Conservation (phyloP, 2,797 vertebrate genomes). For the Acanthis flammea region DNA sequence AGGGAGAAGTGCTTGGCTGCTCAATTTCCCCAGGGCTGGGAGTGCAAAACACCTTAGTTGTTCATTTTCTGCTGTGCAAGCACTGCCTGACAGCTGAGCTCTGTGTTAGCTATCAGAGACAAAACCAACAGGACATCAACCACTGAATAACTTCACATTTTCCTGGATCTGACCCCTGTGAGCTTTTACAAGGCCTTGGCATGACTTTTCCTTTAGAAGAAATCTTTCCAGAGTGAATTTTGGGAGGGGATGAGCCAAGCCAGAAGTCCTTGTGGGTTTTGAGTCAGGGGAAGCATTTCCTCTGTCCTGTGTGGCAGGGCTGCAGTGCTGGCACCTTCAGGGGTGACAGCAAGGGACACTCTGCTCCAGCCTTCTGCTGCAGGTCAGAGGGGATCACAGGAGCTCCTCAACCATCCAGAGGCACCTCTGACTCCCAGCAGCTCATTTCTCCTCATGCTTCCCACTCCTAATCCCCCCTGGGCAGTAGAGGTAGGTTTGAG, state of each 20-base stretch:
- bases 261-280: neutral
- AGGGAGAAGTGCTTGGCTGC: neutral
- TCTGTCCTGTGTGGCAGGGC: rapidly evolving
- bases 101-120: neutral
- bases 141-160: neutral
- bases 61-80: neutral
- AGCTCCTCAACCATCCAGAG: neutral
- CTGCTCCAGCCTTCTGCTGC: neutral
- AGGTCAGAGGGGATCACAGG: neutral
- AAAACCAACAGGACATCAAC: neutral
- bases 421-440: neutral
- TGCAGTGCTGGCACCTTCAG: neutral
- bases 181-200: neutral
- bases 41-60: neutral
- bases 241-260: neutral
- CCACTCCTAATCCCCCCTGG: neutral
- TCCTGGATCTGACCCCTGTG: rapidly evolving
- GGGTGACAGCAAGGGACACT: neutral
- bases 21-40: neutral
- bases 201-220: neutral
- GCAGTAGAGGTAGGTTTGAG: rapidly evolving
- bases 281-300: neutral
- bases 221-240: neutral
- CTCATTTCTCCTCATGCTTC: neutral
- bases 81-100: neutral